Percentiles rank a stretch among this genome's conserved stretches.
Conservation (phyloP, 2,113 vertebrate genomes). For the Cyprinodon brontotheroides region DNA sequence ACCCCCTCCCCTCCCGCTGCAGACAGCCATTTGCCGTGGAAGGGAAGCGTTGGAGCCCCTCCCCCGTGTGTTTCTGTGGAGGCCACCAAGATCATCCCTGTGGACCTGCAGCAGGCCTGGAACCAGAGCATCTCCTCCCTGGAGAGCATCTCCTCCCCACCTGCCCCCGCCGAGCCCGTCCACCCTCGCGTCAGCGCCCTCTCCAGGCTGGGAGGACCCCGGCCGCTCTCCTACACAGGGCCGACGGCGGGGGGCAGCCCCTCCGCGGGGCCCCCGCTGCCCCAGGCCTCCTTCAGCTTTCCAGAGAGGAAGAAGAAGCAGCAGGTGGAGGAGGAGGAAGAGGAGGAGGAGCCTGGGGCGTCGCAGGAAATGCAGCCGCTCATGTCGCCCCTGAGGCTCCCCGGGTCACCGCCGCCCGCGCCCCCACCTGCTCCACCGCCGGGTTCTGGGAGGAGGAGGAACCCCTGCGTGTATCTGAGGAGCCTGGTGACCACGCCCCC, state of each 20-base stretch:
- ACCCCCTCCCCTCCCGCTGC: conserved; percentile 82
- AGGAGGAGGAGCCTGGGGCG: conserved; percentile 38
- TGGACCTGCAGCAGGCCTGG: conserved; percentile 94
- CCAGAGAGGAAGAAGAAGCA: conserved; percentile 77
- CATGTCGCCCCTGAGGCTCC: conserved; percentile 79
- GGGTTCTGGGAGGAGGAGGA: conserved; percentile 74
- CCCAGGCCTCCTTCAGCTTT: conserved; percentile 81
- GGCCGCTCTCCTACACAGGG: conserved; percentile 58
- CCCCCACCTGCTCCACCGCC: conserved; percentile 58
- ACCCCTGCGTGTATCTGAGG: conserved; percentile 81
- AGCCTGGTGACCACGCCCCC: conserved; percentile 75
- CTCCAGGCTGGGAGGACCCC: conserved; percentile 69
- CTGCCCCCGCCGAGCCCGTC: conserved; percentile 71
- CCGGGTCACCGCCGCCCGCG: conserved; percentile 64
- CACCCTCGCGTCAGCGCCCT: conserved; percentile 76
- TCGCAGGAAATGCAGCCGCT: conserved; percentile 88
- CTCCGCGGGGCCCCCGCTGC: conserved; percentile 27
- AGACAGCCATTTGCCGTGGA: conserved; percentile 91
- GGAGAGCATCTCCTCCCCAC: conserved; percentile 91
- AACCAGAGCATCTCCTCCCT: conserved; percentile 97
- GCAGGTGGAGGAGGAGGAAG: conserved; percentile 67
- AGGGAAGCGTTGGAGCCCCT: conserved; percentile 84
- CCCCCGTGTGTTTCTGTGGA: conserved; percentile 91
- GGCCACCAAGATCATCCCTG: conserved; percentile 94
- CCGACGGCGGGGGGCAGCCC: conserved; percentile 44